Percentiles rank a stretch among this genome's conserved stretches.
These are phyloP conservation scores for Acleris holmiana DNA, from an alignment of 2,888 invertebrate genomes.

Conservation along the genomic window DNA sequence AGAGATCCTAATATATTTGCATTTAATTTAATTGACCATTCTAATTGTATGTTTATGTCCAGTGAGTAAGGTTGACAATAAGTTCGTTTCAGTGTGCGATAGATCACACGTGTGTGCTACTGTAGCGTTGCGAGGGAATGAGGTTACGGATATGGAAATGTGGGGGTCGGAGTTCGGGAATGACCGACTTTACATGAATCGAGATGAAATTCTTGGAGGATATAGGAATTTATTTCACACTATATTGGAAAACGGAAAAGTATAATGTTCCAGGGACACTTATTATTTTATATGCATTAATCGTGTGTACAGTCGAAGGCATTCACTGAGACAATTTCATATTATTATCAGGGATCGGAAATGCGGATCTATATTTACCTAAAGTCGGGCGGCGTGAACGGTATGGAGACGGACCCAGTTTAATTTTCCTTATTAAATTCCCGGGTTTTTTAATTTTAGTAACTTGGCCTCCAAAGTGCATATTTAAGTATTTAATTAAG, in stretches of 20 bases:
- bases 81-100: conserved; percentile 42
- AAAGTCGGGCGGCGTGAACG: too few species aligned
- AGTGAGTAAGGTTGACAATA: conserved; percentile 44
- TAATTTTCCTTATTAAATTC: too few species aligned
- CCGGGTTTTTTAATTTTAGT: too few species aligned
- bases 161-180: neutral
- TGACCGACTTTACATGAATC: conserved; percentile 2
- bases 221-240: conserved; percentile 1
- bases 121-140: conserved; percentile 16
- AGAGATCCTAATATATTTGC: conserved; percentile 38
- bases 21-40: conserved; percentile 33
- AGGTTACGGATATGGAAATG: conserved; percentile 24
- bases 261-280: neutral
- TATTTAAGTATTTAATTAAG: too few species aligned
- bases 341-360: too few species aligned
- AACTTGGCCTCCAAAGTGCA: too few species aligned
- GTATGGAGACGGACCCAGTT: too few species aligned
- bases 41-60: conserved; percentile 27
- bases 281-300: too few species aligned
- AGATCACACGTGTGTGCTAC: conserved; percentile 34
- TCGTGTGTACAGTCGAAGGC: too few species aligned
- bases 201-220: conserved; percentile 12
- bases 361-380: too few species aligned
- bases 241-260: too few species aligned
- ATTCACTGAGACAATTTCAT: too few species aligned